Conservation (phyloP, 2,113 vertebrate genomes). For the Hirundichthys speculiger region DNA sequence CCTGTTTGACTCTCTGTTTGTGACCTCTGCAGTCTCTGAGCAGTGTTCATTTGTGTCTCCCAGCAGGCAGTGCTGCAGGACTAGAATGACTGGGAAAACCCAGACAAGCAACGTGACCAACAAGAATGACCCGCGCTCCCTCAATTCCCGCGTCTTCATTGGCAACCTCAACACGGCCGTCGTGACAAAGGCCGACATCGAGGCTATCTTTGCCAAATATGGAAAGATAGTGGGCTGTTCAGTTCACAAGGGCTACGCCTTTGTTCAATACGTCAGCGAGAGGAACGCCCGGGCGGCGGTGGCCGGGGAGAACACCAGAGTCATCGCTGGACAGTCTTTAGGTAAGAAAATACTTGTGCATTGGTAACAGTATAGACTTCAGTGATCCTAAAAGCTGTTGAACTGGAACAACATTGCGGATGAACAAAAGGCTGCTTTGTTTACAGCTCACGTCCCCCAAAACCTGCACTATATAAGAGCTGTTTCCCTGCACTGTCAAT, state of each 20-base stretch:
- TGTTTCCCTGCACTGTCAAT: background rate
- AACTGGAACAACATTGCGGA: too few relatives aligned
- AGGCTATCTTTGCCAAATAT: constrained; percentile 96
- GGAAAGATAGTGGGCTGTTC: constrained; percentile 97
- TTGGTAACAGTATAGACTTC: background rate
- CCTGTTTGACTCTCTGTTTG: constrained; percentile 14
- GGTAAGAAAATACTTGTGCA: constrained; percentile 75
- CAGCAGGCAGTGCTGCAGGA: constrained; percentile 64
- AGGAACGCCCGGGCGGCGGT: constrained; percentile 91
- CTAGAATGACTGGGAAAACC: constrained; percentile 95
- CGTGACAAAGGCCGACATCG: constrained; percentile 94
- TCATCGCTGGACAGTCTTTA: constrained; percentile 93
- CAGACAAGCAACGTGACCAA: constrained; percentile 98
- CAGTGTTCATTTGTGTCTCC: constrained; percentile 44
- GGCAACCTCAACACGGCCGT: constrained; percentile 96
- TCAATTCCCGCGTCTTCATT: constrained; percentile 97
- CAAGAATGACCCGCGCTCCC: constrained; percentile 95
- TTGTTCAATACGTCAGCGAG: constrained; percentile 95
- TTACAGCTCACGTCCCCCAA: background rate
- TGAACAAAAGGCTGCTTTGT: too few relatives aligned
- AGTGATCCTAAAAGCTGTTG: background rate
- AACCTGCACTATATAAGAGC: background rate
- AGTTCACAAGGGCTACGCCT: constrained; percentile 95
- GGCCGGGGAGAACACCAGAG: constrained; percentile 88
- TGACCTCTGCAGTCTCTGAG: constrained; percentile 27